A percentile compares a stretch with the other conserved stretches of the same genome.
phyloP scores from a whole-genome alignment of 2,797 vertebrate species.

The Pipistrellus pygmaeus region DNA sequence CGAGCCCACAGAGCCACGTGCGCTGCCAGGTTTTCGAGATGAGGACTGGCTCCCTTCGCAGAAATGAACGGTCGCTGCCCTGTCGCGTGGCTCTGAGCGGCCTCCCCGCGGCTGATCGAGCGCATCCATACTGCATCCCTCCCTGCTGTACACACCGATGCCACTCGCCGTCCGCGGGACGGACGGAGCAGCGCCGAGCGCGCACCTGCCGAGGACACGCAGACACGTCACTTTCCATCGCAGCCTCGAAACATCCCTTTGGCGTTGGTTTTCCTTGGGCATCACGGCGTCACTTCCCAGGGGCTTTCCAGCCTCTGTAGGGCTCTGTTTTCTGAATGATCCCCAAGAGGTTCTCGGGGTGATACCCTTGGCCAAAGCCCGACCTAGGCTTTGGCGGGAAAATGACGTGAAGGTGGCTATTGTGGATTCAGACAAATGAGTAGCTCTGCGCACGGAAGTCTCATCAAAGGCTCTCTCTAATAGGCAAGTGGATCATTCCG shows the following conservation, averaged over 20 bases:
- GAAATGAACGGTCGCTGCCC: constrained; percentile 92
- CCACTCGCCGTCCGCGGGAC: constrained; percentile 91
- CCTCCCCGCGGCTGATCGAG: constrained; percentile 90
- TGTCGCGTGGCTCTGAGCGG: constrained; percentile 91
- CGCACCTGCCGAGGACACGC: constrained; percentile 89
- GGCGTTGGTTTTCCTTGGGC: constrained; percentile 84
- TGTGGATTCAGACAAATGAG: constrained; percentile 82
- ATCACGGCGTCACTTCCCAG: constrained; percentile 83
- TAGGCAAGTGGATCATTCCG: constrained; percentile 83
- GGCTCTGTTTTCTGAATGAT: constrained; percentile 88
- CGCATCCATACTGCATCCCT: constrained; percentile 91
- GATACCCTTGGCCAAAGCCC: constrained; percentile 79
- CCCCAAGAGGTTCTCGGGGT: constrained; percentile 83
- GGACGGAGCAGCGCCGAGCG: constrained; percentile 89
- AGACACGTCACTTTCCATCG: constrained; percentile 88
- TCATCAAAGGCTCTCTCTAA: constrained; percentile 78
- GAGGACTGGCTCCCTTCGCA: constrained; percentile 90
- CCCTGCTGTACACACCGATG: constrained; percentile 92
- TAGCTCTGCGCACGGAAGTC: constrained; percentile 80
- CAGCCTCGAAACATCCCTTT: constrained; percentile 87
- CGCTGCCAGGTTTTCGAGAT: constrained; percentile 91
- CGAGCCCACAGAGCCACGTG: constrained; percentile 89
- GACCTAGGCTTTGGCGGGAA: constrained; percentile 83
- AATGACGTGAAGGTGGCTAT: constrained; percentile 81
- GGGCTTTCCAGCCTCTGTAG: constrained; percentile 82